Evolutionary conservation across 2,797 vertebrate species (phyloP), one percentile per base, ranked within the genome.

Genomic region (Otus scops): DNA sequence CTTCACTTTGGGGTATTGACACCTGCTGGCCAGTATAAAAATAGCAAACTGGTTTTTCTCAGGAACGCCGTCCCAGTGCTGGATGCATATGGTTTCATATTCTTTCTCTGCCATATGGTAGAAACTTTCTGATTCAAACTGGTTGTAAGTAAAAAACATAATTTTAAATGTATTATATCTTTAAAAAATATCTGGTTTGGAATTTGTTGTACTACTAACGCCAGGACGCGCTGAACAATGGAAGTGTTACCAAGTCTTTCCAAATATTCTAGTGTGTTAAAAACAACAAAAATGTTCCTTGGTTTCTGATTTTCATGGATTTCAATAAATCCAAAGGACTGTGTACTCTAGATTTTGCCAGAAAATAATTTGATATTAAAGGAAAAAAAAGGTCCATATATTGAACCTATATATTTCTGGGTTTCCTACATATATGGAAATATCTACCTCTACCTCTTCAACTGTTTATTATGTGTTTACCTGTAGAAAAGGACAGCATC

Each of bases 1-100:
- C 84, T 82, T 88, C 82, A 63, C 51, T 95, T 92, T 51, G 75
- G 36, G 48, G 56, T 94, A 89, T 90, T 83, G 89, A 94, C 92
- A 97, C 82, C 94, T 95, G 79, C 92, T 89, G 92, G 85, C 79
- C 93, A 78, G 45, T 27, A 50, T 87, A 92, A 95, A 96, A 95
- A 94, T 93, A 96, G 89, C 79, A 68, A 91, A 88, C 36, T 60
- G 45, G 0, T 74, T 94, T 92, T 95, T 77, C 91, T 91, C 93
- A 43, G 79, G 88, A 88, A 85, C 91, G 70, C 26, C 38, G 53
- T 73, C 47, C 54, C 61, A n/a, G 45, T 2, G 30, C 61, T 77
- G 65, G 14, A 50, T 65, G n/a, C 95, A 88, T 84, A 86, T 81
- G 85, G 65, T 47, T 94, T 86, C 54, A 34, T 83, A 74, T 86